These are phyloP conservation scores for Phrynocephalus forsythii DNA, from an alignment of 2,797 vertebrate species.

Conservation along the genomic window DNA sequence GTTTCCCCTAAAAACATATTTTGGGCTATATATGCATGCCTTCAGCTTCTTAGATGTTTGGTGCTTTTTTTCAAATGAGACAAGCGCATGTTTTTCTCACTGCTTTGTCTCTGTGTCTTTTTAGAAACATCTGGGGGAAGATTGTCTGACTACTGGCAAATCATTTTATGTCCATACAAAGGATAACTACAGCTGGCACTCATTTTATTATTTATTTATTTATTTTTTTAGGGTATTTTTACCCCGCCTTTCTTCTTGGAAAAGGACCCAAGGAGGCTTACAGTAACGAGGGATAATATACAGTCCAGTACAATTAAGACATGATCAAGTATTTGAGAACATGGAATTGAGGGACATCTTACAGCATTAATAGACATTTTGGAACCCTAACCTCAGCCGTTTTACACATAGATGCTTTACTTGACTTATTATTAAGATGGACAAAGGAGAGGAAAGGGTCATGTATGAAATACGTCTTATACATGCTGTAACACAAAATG, in stretches of 20 bases:
- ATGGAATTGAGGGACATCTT: too few species aligned
- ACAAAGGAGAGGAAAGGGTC: too few species aligned
- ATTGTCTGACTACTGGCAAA: neutral
- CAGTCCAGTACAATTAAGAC: too few species aligned
- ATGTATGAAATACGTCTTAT: too few species aligned
- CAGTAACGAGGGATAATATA: too few species aligned
- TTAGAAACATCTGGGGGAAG: neutral
- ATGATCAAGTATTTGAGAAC: too few species aligned
- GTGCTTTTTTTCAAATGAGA: neutral
- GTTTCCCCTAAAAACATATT: neutral
- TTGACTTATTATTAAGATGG: neutral
- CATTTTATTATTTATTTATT: neutral
- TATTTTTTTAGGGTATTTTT: too few species aligned
- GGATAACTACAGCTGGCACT: neutral
- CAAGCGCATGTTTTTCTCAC: neutral
- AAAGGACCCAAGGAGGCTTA: too few species aligned
- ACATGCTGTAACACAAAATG: too few species aligned
- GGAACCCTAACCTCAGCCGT: neutral
- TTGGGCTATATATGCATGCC: neutral
- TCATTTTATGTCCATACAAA: neutral
- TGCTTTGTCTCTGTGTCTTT: neutral
- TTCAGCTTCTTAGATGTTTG: neutral
- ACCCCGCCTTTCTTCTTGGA: too few species aligned
- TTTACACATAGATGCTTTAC: neutral
- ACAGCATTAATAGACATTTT: neutral